A percentile compares a stretch with the other conserved stretches of the same genome.
These are phyloP conservation scores for Delphinus delphis DNA, from an alignment of 2,113 vertebrate genomes.

Conservation along the genomic window DNA sequence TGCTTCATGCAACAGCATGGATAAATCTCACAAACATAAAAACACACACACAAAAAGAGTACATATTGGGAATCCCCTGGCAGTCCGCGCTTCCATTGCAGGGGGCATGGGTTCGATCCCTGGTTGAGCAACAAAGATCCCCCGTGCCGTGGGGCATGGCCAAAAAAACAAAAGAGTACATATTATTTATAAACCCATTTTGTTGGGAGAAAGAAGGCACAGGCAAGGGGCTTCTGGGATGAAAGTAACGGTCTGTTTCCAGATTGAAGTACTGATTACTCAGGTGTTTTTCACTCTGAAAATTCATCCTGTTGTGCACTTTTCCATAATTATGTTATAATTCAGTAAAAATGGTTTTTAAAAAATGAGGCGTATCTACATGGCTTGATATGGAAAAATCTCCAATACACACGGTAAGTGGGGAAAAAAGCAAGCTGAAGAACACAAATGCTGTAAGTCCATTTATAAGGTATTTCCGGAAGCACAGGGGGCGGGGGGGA, in stretches of 20 bases:
- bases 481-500: too few species aligned
- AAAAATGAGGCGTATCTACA: background rate
- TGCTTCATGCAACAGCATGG: too few species aligned
- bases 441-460: accelerated
- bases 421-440: background rate
- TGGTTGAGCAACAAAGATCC: background rate
- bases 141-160: background rate
- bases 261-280: background rate
- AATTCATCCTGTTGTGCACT: background rate
- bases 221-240: background rate
- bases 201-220: background rate
- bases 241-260: background rate
- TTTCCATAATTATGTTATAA: background rate
- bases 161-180: background rate
- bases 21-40: background rate
- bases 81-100: background rate
- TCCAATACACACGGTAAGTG: background rate
- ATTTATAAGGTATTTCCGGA: background rate
- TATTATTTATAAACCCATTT: background rate
- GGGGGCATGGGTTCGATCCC: background rate
- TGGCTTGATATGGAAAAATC: background rate
- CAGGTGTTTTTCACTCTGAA: background rate
- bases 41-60: background rate
- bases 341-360: background rate
- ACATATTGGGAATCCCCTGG: background rate